Percentiles rank a stretch among this genome's conserved stretches.
Conservation (phyloP, 2,113 vertebrate species). For the Scolopax mira region DNA sequence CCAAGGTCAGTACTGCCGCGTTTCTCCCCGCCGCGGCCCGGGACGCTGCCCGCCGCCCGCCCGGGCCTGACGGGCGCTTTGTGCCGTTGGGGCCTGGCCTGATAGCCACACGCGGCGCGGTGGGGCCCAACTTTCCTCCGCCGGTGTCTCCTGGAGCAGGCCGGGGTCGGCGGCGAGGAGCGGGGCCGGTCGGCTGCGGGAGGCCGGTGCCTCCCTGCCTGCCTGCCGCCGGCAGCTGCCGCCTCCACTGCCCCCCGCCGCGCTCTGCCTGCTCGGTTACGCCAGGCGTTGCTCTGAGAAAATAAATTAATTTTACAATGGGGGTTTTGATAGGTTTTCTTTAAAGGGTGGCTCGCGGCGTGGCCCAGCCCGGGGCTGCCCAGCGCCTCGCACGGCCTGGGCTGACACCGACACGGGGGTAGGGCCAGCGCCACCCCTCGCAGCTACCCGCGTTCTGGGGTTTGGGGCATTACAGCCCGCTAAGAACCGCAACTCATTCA, state of each 20-base stretch:
- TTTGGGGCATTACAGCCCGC: background rate
- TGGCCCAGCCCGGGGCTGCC: background rate
- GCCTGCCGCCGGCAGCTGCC: background rate
- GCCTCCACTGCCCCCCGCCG: background rate
- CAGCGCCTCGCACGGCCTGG: background rate
- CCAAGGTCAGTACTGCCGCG: conserved; percentile 86
- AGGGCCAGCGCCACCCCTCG: background rate
- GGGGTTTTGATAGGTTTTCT: fast-evolving
- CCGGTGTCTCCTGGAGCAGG: background rate
- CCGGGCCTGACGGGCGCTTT: background rate
- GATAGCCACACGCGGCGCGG: background rate
- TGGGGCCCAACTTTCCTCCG: background rate
- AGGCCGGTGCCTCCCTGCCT: background rate
- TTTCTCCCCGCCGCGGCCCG: background rate
- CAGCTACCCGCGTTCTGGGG: background rate
- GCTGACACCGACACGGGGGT: too few species aligned
- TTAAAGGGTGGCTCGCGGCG: fast-evolving
- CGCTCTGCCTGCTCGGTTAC: background rate
- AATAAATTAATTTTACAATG: background rate
- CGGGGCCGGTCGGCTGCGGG: background rate
- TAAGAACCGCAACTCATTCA: background rate
- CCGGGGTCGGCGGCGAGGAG: background rate
- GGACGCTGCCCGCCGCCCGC: background rate
- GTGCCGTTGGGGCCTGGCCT: background rate
- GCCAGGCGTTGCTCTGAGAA: fast-evolving